Evolutionary conservation across 2,888 invertebrate genomes (phyloP).

Genomic region (Caenorhabditis japonica): DNA sequence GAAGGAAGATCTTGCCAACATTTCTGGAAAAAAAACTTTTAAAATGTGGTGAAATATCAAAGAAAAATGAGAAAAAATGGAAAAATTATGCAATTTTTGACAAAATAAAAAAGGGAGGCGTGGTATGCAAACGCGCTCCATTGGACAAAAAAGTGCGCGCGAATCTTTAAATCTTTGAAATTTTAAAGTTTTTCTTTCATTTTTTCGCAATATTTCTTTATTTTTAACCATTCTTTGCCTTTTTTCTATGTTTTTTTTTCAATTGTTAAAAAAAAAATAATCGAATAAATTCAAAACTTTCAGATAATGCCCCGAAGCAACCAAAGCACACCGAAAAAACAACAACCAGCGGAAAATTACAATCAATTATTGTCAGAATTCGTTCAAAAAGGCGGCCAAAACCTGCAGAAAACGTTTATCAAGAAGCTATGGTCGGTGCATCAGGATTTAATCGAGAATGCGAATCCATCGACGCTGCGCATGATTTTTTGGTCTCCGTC

Average conservation of each 20-base stretch:
- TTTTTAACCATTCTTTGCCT: not conserved
- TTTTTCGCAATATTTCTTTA: not conserved
- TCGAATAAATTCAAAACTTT: not conserved
- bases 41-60: not conserved
- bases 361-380: constrained; percentile 23
- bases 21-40: constrained; percentile 26
- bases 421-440: constrained; percentile 44
- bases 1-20: constrained; percentile 36
- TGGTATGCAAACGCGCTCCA: constrained; percentile 17
- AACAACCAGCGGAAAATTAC: constrained; percentile 18
- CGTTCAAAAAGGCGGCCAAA: constrained; percentile 12
- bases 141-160: constrained; percentile 9
- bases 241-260: not conserved
- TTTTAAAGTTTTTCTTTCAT: constrained; percentile 2
- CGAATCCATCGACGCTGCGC: constrained; percentile 14
- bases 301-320: constrained; percentile 26
- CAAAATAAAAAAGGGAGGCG: not conserved
- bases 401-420: constrained; percentile 42
- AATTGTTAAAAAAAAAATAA: not conserved
- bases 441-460: constrained; percentile 30
- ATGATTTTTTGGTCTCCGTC: constrained; percentile 33
- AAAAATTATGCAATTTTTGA: constrained; percentile 39
- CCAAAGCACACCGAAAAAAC: constrained; percentile 26
- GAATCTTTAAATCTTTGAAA: constrained; percentile 1
- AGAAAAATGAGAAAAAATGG: not conserved